Conservation (phyloP, 2,888 invertebrate genomes). For the Cantharis rustica region DNA sequence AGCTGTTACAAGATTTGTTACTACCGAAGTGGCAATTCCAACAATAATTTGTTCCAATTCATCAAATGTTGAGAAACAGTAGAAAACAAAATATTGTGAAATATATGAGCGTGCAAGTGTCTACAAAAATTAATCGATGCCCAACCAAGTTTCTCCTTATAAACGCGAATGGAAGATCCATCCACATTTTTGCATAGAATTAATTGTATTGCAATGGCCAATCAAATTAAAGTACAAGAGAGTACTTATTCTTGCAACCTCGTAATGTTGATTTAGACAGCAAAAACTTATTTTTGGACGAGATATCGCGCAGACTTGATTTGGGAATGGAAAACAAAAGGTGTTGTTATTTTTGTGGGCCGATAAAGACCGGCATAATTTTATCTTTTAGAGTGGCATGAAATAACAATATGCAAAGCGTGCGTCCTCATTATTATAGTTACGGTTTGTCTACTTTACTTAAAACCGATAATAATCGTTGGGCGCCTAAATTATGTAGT, state of each 20-base stretch:
- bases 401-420: background rate
- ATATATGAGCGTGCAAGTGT: background rate
- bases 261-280: background rate
- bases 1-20: background rate
- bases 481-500: background rate
- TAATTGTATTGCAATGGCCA: no score
- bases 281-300: background rate
- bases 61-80: background rate
- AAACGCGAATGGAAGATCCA: no score
- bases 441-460: background rate
- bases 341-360: background rate
- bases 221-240: no score
- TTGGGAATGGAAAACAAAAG: background rate
- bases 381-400: background rate
- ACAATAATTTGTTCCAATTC: background rate
- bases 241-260: no score
- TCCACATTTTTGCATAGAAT: no score
- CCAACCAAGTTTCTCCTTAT: background rate
- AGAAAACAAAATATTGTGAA: background rate
- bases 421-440: background rate
- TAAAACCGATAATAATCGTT: background rate
- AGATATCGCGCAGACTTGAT: background rate
- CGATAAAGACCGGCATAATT: background rate
- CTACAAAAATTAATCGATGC: background rate
- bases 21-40: background rate